phyloP scores from a whole-genome alignment of 2,888 invertebrate genomes.

The Sesia bembeciformis region DNA sequence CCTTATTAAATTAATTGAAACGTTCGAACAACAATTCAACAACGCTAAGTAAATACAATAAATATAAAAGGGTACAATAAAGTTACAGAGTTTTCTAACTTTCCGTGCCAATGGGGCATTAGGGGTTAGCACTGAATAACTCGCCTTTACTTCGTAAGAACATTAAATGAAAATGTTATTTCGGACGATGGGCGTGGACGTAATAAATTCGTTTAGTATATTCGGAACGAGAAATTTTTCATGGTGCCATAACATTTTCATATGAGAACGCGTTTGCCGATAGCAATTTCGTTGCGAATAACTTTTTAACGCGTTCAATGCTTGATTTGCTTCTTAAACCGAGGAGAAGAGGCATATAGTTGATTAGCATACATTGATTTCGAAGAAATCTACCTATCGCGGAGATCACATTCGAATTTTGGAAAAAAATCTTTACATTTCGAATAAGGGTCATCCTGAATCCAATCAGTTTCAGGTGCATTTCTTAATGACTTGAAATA shows the following conservation, averaged over 20 bases:
- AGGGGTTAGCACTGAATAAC: slow-evolving; percentile 45
- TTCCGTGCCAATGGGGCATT: slow-evolving; percentile 55
- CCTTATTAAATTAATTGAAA: too few species aligned
- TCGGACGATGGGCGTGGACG: slow-evolving; percentile 32
- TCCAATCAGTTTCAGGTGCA: too few species aligned
- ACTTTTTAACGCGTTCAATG: too few species aligned
- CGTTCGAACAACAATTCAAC: too few species aligned
- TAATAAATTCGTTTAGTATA: slow-evolving; percentile 28
- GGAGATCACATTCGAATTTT: too few species aligned
- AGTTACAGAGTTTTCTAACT: not conserved
- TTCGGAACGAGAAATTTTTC: slow-evolving; percentile 3
- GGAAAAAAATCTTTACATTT: too few species aligned
- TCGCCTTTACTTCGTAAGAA: slow-evolving; percentile 39
- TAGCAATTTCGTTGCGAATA: slow-evolving; percentile 5
- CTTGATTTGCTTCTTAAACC: too few species aligned
- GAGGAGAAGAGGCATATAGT: too few species aligned
- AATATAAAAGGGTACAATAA: not conserved
- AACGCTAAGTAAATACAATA: not conserved
- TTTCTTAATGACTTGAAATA: too few species aligned
- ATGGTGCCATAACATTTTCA: slow-evolving; percentile 10
- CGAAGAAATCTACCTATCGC: too few species aligned
- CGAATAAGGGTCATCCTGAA: too few species aligned
- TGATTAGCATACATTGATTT: too few species aligned
- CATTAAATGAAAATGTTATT: slow-evolving; percentile 54
- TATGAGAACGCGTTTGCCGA: slow-evolving; percentile 6